Conservation (phyloP, 2,888 invertebrate species). For the Lapara coniferarum region DNA sequence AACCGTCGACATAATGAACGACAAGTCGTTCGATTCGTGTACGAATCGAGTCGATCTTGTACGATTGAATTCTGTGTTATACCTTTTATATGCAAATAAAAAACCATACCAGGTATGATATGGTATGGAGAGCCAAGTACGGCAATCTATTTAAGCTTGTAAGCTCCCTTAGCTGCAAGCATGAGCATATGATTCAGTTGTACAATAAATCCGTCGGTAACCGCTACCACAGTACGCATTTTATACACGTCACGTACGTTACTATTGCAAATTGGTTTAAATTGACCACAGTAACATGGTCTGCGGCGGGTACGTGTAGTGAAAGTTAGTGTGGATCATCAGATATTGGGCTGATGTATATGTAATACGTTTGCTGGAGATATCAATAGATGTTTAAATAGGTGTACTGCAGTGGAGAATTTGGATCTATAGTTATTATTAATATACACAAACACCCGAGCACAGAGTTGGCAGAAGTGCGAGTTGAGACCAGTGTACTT, state of each 20-base stretch:
- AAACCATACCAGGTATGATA: too few relatives aligned
- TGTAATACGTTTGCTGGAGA: conserved; percentile 13
- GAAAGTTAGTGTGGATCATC: background rate
- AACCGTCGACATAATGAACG: too few relatives aligned
- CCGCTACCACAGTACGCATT: conserved; percentile 16
- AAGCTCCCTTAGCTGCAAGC: too few relatives aligned
- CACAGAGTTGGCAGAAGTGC: too few relatives aligned
- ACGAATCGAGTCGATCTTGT: too few relatives aligned
- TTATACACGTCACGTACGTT: conserved; percentile 8
- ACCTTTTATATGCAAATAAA: too few relatives aligned
- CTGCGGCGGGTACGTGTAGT: background rate
- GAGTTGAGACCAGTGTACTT: too few relatives aligned
- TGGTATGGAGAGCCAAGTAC: too few relatives aligned
- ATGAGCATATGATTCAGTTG: background rate
- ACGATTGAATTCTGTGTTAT: too few relatives aligned
- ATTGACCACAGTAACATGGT: background rate
- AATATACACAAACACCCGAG: too few relatives aligned
- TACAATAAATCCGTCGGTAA: background rate
- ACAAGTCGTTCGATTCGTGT: too few relatives aligned
- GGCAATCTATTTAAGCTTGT: background rate
- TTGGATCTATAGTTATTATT: conserved; percentile 1
- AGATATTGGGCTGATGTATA: conserved; percentile 1
- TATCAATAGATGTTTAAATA: conserved; percentile 13
- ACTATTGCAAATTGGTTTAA: conserved; percentile 15
- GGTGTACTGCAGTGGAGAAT: conserved; percentile 5